Percentiles rank a stretch among this genome's conserved stretches.
Conservation (phyloP, 2,797 vertebrate species). For the Manis crassicaudata region DNA sequence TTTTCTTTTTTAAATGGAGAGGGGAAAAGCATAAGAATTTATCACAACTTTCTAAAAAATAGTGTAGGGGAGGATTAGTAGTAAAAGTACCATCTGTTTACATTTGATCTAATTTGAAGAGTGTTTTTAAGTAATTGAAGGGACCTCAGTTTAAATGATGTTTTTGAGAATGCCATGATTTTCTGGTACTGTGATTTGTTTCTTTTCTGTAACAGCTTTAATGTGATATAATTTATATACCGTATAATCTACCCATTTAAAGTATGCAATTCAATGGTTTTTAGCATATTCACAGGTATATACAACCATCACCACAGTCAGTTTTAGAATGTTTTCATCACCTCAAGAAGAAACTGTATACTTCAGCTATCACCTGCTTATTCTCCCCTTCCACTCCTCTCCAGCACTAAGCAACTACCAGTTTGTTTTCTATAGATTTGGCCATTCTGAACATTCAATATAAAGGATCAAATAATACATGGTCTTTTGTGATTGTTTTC, state of each 20-base stretch:
- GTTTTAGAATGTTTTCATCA: slow-evolving; percentile 1
- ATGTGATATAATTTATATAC: not conserved
- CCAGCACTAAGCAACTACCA: not conserved
- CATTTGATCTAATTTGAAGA: not conserved
- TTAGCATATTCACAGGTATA: not conserved
- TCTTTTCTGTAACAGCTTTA: not conserved
- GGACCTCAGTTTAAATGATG: slow-evolving; percentile 3
- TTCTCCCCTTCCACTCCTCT: not conserved
- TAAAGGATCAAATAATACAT: not conserved
- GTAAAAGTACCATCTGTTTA: not conserved
- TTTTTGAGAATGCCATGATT: not conserved
- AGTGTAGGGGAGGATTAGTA: not conserved
- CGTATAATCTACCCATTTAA: not conserved
- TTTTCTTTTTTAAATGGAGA: not conserved
- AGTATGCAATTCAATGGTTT: not conserved
- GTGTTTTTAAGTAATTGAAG: slow-evolving; percentile 5
- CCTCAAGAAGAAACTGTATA: not conserved
- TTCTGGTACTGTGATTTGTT: slow-evolving; percentile 11
- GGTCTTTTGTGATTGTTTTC: not conserved
- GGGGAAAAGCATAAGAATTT: not conserved
- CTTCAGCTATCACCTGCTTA: not conserved
- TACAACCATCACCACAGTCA: not conserved
- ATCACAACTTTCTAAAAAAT: not conserved
- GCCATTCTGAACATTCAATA: not conserved
- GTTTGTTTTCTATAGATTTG: not conserved